Percentiles rank a stretch among this genome's conserved stretches.
Evolutionary conservation across 2,113 vertebrate species (phyloP).

Genomic region (Ramphastos sulfuratus): DNA sequence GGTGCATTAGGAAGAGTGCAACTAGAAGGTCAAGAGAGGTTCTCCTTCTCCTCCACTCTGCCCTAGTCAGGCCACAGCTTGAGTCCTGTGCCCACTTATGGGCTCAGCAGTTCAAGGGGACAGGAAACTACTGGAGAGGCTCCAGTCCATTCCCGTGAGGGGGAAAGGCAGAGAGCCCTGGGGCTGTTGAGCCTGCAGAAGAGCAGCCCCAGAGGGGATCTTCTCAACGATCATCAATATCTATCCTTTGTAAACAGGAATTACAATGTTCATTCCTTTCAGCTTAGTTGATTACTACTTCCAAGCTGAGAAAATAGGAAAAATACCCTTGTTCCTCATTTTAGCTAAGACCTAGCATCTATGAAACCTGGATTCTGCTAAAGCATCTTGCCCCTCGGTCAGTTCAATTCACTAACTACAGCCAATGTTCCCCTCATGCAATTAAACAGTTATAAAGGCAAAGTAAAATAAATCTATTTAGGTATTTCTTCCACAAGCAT

Average conservation of each 20-base stretch:
- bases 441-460: background rate
- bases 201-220: no score
- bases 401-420: background rate
- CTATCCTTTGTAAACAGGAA: background rate
- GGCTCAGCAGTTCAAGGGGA: no score
- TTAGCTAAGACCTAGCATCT: background rate
- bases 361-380: accelerated
- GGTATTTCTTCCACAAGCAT: background rate
- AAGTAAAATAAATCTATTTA: background rate
- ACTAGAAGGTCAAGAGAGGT: no score
- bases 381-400: background rate
- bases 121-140: no score
- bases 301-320: background rate
- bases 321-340: background rate
- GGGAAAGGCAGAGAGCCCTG: no score
- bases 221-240: background rate
- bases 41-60: no score
- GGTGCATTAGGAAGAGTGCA: no score
- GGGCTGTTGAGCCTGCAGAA: no score
- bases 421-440: background rate
- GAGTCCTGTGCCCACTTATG: no score
- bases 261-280: background rate
- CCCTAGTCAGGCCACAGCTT: no score
- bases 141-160: no score
- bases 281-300: background rate